Evolutionary conservation across 2,113 vertebrate species (phyloP).

Genomic region (Tetrax tetrax): DNA sequence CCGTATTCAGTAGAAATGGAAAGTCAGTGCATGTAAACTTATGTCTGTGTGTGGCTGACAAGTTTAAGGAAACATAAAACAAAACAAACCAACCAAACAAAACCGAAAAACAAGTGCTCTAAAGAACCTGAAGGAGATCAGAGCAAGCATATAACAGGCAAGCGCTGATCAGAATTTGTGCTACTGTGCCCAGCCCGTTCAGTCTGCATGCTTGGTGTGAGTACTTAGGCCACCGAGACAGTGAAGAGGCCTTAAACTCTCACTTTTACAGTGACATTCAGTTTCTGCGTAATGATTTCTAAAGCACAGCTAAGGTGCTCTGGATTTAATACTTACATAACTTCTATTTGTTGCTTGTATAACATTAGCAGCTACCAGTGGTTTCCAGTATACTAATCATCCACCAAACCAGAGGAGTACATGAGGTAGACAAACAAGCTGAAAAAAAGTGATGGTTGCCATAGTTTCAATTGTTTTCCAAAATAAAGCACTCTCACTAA

Average conservation of each 20-base stretch:
- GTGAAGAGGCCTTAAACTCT: not conserved
- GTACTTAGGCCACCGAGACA: not conserved
- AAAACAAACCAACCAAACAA: not conserved
- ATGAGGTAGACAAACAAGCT: not conserved
- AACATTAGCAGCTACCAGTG: conserved; percentile 4
- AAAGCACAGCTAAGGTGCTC: not conserved
- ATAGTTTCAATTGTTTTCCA: conserved; percentile 58
- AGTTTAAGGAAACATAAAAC: not conserved
- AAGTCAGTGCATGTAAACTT: not conserved
- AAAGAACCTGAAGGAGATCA: not conserved
- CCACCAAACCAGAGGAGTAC: not conserved
- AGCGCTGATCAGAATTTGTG: not conserved
- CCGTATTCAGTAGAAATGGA: not conserved
- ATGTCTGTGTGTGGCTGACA: not conserved
- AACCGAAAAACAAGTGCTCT: not conserved
- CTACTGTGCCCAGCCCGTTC: not conserved
- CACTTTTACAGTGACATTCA: not conserved
- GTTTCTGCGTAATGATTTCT: not conserved
- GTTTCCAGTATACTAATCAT: not conserved
- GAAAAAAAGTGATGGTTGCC: not conserved
- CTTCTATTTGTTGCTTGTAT: not conserved
- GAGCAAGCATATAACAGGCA: not conserved
- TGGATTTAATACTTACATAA: not conserved
- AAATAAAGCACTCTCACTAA: conserved; percentile 54
- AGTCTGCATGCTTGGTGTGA: fast-evolving